Evolutionary conservation across 2,888 invertebrate genomes (phyloP), one percentile per base, ranked within the genome.

Genomic region (Drosophila falleni): DNA sequence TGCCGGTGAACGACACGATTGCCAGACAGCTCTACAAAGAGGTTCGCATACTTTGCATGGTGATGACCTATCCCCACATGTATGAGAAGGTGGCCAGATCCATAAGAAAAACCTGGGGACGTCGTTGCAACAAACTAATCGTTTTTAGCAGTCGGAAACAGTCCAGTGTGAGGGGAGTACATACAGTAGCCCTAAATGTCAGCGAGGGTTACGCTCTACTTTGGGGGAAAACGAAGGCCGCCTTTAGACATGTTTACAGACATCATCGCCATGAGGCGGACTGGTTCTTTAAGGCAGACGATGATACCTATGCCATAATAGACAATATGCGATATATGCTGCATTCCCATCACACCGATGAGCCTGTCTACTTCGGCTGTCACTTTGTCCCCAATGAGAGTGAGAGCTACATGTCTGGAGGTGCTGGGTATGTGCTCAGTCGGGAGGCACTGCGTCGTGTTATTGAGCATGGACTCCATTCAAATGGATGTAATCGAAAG

Each of bases 221-320:
- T 9, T 99, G 99, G 99, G 97, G 96, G 3, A 99, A 99, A 94
- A 99, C 99, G 0, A 98, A 98, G 92, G 96, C 95, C 74, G 98
- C 98, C 0, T 98, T 98, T 91, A 95, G 95, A 83, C 97, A 98
- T 90, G 95, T 97, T 9, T 97, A 97, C 90, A 94, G 96, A 75
- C 94, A 98, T 90, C 95, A 98, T 91, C 93, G 95, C 44, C 94
- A 97, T 76, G 95, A 98, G 58, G 97, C 96, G 0, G 98, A 99
- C 92, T 99, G 98, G 98, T 99, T 99, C 93, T 93, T 99, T 89
- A 99, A 99, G 92, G 98, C 99, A n/a, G 99, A 99, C 89, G 99
- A 99, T 93, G 99, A 99, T 91, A 98, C 99, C 98, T 99, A 98
- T 92, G 97, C 98, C 8, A 94, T 99, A 16, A 94, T 99, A 46